phyloP scores from a whole-genome alignment of 2,113 vertebrate genomes.

The Alethe diademata region DNA sequence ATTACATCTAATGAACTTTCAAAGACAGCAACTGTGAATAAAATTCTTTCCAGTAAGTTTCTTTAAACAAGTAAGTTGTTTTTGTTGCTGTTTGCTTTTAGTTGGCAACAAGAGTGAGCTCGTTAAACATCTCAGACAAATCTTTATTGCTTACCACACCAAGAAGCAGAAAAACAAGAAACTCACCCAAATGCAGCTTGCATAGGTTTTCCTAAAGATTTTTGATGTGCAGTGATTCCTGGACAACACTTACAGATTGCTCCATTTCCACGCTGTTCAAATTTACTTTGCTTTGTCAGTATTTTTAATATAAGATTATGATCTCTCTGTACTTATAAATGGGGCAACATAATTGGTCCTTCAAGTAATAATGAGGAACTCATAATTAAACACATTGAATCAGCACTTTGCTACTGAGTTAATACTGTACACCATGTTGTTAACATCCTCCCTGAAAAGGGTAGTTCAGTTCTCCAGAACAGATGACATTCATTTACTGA shows the following conservation, averaged over 20 bases:
- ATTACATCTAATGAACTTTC: neutral
- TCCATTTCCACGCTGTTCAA: neutral
- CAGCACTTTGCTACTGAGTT: neutral
- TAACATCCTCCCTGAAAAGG: neutral
- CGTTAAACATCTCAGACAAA: neutral
- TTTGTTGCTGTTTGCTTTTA: neutral
- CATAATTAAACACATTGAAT: neutral
- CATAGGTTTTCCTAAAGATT: neutral
- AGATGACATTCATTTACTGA: constrained; percentile 22
- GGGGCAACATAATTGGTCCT: neutral
- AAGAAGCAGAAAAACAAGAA: neutral
- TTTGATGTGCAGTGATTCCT: neutral
- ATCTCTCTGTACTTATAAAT: neutral
- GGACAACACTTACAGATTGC: neutral
- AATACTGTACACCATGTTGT: neutral
- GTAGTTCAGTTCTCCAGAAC: neutral
- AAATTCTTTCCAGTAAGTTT: neutral
- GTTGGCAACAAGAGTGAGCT: neutral
- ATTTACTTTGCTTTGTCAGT: neutral
- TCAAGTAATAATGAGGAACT: neutral
- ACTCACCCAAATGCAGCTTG: neutral
- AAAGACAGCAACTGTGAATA: neutral
- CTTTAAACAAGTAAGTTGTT: neutral
- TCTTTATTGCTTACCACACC: neutral
- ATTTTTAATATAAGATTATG: neutral